Conservation (phyloP, 2,888 invertebrate genomes). For the Patella ulyssiponensis region DNA sequence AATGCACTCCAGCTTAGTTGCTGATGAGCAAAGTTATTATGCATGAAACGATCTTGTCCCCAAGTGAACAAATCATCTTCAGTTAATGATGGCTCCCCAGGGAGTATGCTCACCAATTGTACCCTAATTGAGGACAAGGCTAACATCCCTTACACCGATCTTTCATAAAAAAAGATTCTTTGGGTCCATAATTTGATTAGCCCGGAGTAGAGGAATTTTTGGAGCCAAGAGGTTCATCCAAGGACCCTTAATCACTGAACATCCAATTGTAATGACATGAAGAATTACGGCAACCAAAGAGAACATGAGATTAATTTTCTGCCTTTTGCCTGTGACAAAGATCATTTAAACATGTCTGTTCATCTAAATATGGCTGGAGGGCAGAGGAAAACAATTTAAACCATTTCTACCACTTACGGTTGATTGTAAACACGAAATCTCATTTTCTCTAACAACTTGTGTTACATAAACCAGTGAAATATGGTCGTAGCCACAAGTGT, state of each 20-base stretch:
- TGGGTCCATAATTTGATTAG: constrained; percentile 4
- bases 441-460: not conserved
- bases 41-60: constrained; percentile 3
- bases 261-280: constrained; percentile 3
- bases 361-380: not conserved
- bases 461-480: too few relatives aligned
- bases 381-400: constrained; percentile 1
- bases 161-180: constrained; percentile 1
- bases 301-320: constrained; percentile 12
- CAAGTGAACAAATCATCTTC: constrained; percentile 5
- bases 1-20: too few relatives aligned
- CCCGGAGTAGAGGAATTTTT: not conserved
- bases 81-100: constrained; percentile 1
- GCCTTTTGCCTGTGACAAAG: constrained; percentile 7
- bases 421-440: constrained; percentile 1
- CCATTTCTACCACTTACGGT: not conserved
- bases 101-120: constrained; percentile 3
- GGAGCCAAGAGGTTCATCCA: constrained; percentile 3
- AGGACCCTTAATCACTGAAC: constrained; percentile 3
- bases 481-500: not conserved
- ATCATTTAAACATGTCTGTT: constrained; percentile 9
- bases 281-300: constrained; percentile 9
- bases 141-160: constrained; percentile 3
- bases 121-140: constrained; percentile 3
- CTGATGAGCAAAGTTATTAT: too few relatives aligned